Conservation (phyloP, 2,888 invertebrate species). For the Nemotelus nigrinus region DNA sequence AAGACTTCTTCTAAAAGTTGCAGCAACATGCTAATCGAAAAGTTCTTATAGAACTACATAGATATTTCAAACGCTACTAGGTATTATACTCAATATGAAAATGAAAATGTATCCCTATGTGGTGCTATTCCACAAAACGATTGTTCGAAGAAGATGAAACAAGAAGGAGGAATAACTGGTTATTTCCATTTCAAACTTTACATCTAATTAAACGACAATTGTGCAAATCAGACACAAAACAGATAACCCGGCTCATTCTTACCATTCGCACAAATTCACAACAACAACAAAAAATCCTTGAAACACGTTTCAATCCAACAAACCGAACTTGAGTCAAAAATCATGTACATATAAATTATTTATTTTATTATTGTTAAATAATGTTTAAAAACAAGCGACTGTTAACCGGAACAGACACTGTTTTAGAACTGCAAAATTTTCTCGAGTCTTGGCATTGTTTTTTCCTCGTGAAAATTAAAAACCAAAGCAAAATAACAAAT, state of each 20-base stretch:
- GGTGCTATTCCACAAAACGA: not conserved
- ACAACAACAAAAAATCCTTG: too few species aligned
- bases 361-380: constrained; percentile 32
- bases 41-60: constrained; percentile 40
- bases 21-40: constrained; percentile 22
- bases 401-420: not conserved
- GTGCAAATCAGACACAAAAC: too few species aligned
- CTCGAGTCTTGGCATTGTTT: constrained; percentile 27
- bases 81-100: not conserved
- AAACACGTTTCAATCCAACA: too few species aligned
- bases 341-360: constrained; percentile 40
- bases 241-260: too few species aligned
- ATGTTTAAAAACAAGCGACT: constrained; percentile 5
- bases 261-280: too few species aligned
- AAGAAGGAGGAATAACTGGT: too few species aligned
- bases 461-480: constrained; percentile 9
- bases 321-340: constrained; percentile 1
- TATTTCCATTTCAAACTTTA: too few species aligned
- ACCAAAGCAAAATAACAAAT: constrained; percentile 36
- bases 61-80: constrained; percentile 13
- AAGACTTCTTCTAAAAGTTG: constrained; percentile 22
- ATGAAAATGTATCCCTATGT: constrained; percentile 16
- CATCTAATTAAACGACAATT: too few species aligned
- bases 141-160: not conserved
- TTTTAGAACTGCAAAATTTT: constrained; percentile 10